Evolutionary conservation across 2,113 vertebrate genomes (phyloP).

Genomic region (Hiodon tergisus): DNA sequence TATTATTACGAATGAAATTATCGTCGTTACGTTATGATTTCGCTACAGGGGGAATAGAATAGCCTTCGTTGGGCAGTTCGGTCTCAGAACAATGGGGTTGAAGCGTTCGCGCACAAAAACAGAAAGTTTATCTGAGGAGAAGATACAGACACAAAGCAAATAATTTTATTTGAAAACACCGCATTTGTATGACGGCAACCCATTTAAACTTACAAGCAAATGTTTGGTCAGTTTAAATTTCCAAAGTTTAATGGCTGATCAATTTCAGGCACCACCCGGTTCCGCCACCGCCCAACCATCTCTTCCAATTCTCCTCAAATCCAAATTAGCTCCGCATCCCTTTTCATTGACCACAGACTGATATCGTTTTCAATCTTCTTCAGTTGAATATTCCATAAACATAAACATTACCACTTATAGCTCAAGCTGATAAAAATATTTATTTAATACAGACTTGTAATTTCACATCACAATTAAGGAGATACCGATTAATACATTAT

Average conservation of each 20-base stretch:
- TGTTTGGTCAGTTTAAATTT: not conserved
- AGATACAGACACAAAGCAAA: too few species aligned
- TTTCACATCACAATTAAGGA: not conserved
- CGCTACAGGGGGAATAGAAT: slow-evolving; percentile 6
- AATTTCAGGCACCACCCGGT: slow-evolving; percentile 14
- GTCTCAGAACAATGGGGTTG: slow-evolving; percentile 17
- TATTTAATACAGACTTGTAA: not conserved
- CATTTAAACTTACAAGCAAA: not conserved
- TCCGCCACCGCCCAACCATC: slow-evolving; percentile 13
- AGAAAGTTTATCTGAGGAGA: not conserved
- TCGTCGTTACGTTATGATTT: slow-evolving; percentile 2
- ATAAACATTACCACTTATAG: too few species aligned
- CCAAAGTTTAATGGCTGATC: not conserved
- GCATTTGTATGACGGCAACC: too few species aligned
- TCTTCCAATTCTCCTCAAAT: not conserved
- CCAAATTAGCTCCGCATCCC: not conserved
- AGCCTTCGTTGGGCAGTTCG: not conserved
- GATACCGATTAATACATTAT: not conserved
- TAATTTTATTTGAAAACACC: too few species aligned
- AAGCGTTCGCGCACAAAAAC: not conserved
- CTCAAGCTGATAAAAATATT: too few species aligned
- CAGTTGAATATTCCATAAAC: not conserved
- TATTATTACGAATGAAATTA: not conserved
- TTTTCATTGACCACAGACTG: not conserved
- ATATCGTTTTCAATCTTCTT: not conserved